A percentile compares a stretch with the other conserved stretches of the same genome.
These are phyloP conservation scores for Coilia nasus DNA, from an alignment of 2,797 vertebrate genomes.

Conservation along the genomic window DNA sequence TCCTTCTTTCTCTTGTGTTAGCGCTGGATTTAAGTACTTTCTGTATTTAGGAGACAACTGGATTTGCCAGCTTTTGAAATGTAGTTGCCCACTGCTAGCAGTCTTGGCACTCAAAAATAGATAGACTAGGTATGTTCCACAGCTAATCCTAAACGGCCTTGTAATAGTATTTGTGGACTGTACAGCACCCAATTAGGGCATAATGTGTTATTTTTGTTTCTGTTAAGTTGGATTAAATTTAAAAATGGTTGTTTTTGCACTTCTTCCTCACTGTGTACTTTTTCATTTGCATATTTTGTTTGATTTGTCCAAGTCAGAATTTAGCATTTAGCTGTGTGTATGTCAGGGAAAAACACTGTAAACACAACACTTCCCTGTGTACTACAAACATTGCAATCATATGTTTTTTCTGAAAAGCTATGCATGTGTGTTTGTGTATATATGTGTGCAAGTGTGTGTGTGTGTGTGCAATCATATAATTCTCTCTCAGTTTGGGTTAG, in stretches of 20 bases:
- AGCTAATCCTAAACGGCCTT: conserved; percentile 86
- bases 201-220: conserved; percentile 86
- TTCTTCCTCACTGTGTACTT: conserved; percentile 57
- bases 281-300: conserved; percentile 65
- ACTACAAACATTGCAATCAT: conserved; percentile 53
- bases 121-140: conserved; percentile 85
- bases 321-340: conserved; percentile 35
- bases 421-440: conserved; percentile 1
- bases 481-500: conserved; percentile 77
- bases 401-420: conserved; percentile 73
- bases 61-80: conserved; percentile 89
- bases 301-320: conserved; percentile 59
- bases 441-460: conserved; percentile 36
- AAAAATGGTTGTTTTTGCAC: conserved; percentile 72
- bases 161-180: conserved; percentile 87
- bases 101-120: conserved; percentile 84
- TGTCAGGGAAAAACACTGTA: conserved; percentile 68
- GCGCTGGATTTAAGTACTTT: conserved; percentile 87
- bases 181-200: conserved; percentile 83
- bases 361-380: conserved; percentile 59
- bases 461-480: conserved; percentile 77
- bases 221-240: conserved; percentile 83
- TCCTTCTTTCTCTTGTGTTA: conserved; percentile 87
- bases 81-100: conserved; percentile 86
- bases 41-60: conserved; percentile 90